phyloP scores from a whole-genome alignment of 2,113 vertebrate species.

The Percopsis transmontana region DNA sequence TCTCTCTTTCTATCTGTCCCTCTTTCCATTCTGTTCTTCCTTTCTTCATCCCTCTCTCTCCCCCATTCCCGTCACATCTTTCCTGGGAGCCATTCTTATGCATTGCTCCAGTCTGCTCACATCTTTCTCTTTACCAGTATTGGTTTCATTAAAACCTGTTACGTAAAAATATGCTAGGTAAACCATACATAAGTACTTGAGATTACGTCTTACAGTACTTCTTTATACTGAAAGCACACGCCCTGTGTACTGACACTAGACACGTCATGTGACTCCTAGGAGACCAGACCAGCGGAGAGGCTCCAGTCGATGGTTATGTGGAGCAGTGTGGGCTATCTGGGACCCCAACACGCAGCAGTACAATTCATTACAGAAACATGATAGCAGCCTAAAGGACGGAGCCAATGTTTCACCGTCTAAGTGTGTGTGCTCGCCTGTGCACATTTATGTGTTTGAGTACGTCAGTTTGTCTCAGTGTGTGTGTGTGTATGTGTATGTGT shows the following conservation, averaged over 20 bases:
- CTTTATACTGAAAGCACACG: background rate
- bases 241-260: background rate
- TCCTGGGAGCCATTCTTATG: background rate
- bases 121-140: background rate
- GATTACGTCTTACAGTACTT: too few species aligned
- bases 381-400: constrained; percentile 50
- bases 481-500: constrained; percentile 1
- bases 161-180: background rate
- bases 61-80: background rate
- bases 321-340: constrained; percentile 45
- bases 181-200: too few species aligned
- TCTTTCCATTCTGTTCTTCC: background rate
- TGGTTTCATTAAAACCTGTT: background rate
- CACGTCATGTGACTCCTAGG: background rate
- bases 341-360: constrained; percentile 42
- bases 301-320: constrained; percentile 15
- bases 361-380: constrained; percentile 67
- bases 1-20: constrained; percentile 1
- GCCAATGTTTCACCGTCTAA: constrained; percentile 40
- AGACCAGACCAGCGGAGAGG: background rate
- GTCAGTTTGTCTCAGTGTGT: background rate
- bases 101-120: background rate
- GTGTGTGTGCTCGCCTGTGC: constrained; percentile 27
- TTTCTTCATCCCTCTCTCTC: background rate
- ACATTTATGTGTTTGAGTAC: background rate